Evolutionary conservation across 2,888 invertebrate species (phyloP), one percentile per base, ranked within the genome.

Genomic region (Agelastica alni): DNA sequence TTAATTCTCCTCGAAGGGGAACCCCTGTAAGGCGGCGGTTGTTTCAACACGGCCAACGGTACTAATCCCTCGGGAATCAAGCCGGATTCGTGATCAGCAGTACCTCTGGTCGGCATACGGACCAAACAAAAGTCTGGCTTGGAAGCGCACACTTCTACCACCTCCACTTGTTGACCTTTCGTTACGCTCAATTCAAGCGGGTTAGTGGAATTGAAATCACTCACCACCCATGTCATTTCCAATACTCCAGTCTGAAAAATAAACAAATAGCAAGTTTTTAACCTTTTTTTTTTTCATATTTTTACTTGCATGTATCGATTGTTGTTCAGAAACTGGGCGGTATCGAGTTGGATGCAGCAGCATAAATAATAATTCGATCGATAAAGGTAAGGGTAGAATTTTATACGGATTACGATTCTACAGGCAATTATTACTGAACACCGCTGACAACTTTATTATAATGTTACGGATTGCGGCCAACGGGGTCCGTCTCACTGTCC

Each of bases 161-260:
- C 88, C 75, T 96, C 96, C 59, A 96, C 95, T 78, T 95, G 95
- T 78, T 95, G 95, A 16, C 96, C 96, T 75, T 93, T 93, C 60
- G 82, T 82, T 36, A 96, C 93, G 47, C 86, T 86, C 67, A 96
- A 77, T 77, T 96, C 95, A 51, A 88, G 87, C 39, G 87, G 80
- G 62, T 87, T 86, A 7, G 85, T 80, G 12, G 88, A 81, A n/a
- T 90, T 87, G 76, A 90, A 91, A 75, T 96, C 95, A 61, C 89
- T 89, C 51, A 93, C 85, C 67, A 94, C 92, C 93, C 93, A 93
- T 56, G 92, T 92, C 85, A 92, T 89, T 76, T 94, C 93, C 60
- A 88, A 84, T 52, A 87, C 89, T 67, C 89, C 87, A 52, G 85
- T 81, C 89, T 91, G 80, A 20, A 78, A n/a, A n/a, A n/a, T n/a